Base-by-base conservation (phyloP, 1,140 invertebrate genomes). In the Halesus radiatus region DNA sequence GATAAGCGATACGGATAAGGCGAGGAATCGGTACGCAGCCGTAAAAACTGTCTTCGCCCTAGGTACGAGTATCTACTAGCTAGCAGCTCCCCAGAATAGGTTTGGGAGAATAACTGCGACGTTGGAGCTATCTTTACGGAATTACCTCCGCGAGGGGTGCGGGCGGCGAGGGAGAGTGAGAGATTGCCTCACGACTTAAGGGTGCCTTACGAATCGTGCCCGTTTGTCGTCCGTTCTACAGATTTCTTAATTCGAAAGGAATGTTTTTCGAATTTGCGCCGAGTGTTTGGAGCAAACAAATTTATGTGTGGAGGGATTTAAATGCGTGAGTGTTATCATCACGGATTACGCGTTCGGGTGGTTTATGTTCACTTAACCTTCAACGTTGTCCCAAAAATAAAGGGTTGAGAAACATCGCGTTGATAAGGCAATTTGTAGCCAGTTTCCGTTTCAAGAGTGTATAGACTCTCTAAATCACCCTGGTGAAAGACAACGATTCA, bases 21-120 rank as follows among this genome's bases (percentile, higher is more conserved):
- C 70, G 53, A 74, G 56, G 78, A 80, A 80, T 80, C 78, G 78
- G 78, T 80, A 80, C 78, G 78, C 78, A 80, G 66, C 78, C 78
- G 64, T 80, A 80, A 80, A 80, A 80, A 80, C 78, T 80, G 78
- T 80, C 78, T 80, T 80, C 70, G 72, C 72, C 72, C 70, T n/a
- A 26, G 5, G 15, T 22, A 45, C 60, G 8, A 13, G 37, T 13
- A 45, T 8, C 8, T 45, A 45, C 8, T 13, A 45, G 37, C 37
- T 45, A 10, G 0, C 37, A 45, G 37, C 10, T 45, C 37, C 37
- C 37, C 37, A 45, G 37, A 45, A 45, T 23, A 60, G 29, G 56
- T 20, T 20, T 5, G 53, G 29, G 26, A 75, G 52, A 75, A 52
- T 56, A 56, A 75, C 52, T 29, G 37, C 18, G 62, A 50, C 29